These are phyloP conservation scores for Pagrus major DNA, from an alignment of 2,113 vertebrate genomes.

Conservation along the genomic window DNA sequence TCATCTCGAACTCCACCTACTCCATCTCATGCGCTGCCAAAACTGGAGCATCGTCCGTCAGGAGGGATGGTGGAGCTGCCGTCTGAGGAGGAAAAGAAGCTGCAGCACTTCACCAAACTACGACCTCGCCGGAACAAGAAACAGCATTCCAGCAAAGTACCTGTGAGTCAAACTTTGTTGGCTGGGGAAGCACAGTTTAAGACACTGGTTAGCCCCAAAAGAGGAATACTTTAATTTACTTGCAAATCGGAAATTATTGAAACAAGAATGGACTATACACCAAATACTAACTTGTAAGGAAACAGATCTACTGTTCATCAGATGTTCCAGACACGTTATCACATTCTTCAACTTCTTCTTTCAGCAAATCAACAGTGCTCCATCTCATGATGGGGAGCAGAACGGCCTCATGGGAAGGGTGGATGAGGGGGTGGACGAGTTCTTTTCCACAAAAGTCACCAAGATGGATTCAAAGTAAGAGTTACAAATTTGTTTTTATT, in stretches of 20 bases:
- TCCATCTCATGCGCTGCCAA: slow-evolving; percentile 63
- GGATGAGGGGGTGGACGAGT: slow-evolving; percentile 98
- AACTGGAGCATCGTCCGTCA: slow-evolving; percentile 86
- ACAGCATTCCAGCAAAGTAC: slow-evolving; percentile 89
- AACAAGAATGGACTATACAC: background rate
- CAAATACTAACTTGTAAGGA: background rate
- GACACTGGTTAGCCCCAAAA: background rate
- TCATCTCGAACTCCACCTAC: slow-evolving; percentile 86
- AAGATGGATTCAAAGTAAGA: slow-evolving; percentile 90
- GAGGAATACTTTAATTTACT: background rate
- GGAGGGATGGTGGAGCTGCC: slow-evolving; percentile 91
- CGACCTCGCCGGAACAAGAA: slow-evolving; percentile 95
- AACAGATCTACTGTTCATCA: background rate
- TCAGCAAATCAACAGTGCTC: slow-evolving; percentile 84
- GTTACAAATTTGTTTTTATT: background rate
- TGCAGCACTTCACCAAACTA: slow-evolving; percentile 97
- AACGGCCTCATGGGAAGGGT: slow-evolving; percentile 96
- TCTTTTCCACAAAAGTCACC: slow-evolving; percentile 97
- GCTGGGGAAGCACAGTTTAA: background rate
- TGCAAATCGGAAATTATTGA: background rate
- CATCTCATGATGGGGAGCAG: slow-evolving; percentile 92
- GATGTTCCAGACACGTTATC: background rate
- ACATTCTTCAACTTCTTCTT: slow-evolving; percentile 40
- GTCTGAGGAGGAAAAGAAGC: slow-evolving; percentile 94
- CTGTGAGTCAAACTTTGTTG: slow-evolving; percentile 84